phyloP scores from a whole-genome alignment of 2,888 invertebrate genomes.

The Cactoblastis cactorum region DNA sequence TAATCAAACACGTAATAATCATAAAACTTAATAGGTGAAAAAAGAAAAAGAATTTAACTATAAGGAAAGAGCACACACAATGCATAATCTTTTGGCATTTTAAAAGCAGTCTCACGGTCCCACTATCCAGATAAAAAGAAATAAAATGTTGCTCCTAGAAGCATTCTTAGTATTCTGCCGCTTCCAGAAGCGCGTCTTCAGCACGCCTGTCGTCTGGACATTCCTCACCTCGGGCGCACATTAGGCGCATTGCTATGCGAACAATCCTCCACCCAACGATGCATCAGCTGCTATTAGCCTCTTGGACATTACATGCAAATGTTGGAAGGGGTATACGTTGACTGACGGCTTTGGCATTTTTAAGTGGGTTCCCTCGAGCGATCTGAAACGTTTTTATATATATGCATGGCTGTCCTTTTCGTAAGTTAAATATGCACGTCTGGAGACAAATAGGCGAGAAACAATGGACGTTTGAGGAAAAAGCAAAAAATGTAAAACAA shows the following conservation, averaged over 20 bases:
- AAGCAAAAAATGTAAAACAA: too few relatives aligned
- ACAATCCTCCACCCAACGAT: slow-evolving; percentile 2
- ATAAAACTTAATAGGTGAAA: too few relatives aligned
- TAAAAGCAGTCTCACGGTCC: not conserved
- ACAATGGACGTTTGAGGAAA: too few relatives aligned
- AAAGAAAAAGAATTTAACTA: too few relatives aligned
- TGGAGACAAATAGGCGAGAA: too few relatives aligned
- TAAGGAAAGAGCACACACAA: too few relatives aligned
- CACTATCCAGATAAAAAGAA: not conserved
- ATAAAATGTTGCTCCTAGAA: not conserved
- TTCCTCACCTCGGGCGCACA: slow-evolving; percentile 10
- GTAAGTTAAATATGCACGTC: too few relatives aligned
- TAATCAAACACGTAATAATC: too few relatives aligned
- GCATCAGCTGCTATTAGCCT: slow-evolving; percentile 4
- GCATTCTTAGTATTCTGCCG: not conserved
- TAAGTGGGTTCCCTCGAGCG: not conserved
- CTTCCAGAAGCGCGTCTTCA: not conserved
- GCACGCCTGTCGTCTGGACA: not conserved
- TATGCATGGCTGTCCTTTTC: not conserved
- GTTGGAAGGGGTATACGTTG: not conserved
- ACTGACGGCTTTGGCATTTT: not conserved
- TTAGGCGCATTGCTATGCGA: slow-evolving; percentile 4
- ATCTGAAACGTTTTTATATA: not conserved
- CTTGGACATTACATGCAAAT: slow-evolving; percentile 9
- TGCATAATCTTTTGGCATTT: not conserved